Conservation (phyloP, 2,888 invertebrate species). For the Tanypteryx hageni region DNA sequence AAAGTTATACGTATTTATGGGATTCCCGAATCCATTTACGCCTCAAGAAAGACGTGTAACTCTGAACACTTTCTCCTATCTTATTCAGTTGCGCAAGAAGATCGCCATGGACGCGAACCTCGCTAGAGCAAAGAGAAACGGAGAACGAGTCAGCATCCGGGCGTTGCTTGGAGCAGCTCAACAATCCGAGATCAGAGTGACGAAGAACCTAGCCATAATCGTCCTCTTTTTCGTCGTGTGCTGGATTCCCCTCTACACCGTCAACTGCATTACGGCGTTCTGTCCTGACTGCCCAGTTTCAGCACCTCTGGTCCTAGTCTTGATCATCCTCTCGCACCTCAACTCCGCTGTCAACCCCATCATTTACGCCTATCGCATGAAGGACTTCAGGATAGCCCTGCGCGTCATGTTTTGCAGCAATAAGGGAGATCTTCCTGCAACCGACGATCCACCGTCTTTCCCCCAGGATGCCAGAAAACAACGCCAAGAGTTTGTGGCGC, state of each 20-base stretch:
- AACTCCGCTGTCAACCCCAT: constrained; percentile 96
- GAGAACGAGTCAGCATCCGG: constrained; percentile 77
- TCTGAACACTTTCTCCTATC: neutral
- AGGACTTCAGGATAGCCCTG: constrained; percentile 89
- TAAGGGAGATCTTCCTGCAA: no score
- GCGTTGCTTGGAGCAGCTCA: constrained; percentile 88
- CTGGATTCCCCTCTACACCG: constrained; percentile 96
- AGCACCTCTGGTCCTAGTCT: constrained; percentile 85
- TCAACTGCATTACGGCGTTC: constrained; percentile 93
- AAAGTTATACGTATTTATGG: no score
- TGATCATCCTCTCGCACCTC: constrained; percentile 94
- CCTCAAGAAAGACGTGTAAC: no score
- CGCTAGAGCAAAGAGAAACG: constrained; percentile 82
- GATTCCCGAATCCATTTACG: no score
- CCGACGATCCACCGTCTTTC: no score
- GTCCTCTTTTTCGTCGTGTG: constrained; percentile 96
- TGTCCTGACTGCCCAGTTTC: constrained; percentile 84
- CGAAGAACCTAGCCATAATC: constrained; percentile 95
- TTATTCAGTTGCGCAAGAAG: neutral
- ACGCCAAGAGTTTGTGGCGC: no score
- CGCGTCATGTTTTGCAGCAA: constrained; percentile 80
- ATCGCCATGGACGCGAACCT: neutral
- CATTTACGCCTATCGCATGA: constrained; percentile 94
- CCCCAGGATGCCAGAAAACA: no score
- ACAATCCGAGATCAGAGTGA: constrained; percentile 92